Conservation (phyloP, 2,888 invertebrate genomes). For the Macaria liturata region DNA sequence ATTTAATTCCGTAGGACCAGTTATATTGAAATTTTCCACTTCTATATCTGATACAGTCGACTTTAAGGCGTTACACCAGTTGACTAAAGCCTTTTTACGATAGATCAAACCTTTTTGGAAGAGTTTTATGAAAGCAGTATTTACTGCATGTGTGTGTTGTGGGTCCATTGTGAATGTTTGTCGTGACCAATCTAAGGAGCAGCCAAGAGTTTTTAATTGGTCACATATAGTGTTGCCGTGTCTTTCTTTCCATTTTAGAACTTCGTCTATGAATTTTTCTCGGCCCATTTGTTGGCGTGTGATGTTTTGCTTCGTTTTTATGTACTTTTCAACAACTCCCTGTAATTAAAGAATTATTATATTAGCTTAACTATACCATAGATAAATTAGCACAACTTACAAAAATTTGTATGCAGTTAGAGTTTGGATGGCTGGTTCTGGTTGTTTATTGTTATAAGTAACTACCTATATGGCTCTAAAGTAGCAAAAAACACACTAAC, state of each 20-base stretch:
- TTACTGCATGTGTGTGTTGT: slow-evolving; percentile 89
- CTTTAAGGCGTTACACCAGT: slow-evolving; percentile 95
- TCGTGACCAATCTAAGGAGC: slow-evolving; percentile 93
- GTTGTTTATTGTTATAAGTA: too few species aligned
- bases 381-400: too few species aligned
- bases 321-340: slow-evolving; percentile 93
- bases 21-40: slow-evolving; percentile 87
- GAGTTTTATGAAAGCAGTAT: slow-evolving; percentile 91
- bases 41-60: slow-evolving; percentile 98
- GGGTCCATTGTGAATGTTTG: slow-evolving; percentile 95
- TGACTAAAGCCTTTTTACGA: slow-evolving; percentile 90
- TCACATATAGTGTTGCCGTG: slow-evolving; percentile 86
- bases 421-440: too few species aligned
- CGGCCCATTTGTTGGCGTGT: slow-evolving; percentile 89
- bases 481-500: too few species aligned
- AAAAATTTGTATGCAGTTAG: too few species aligned
- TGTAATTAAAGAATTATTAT: slow-evolving; percentile 27
- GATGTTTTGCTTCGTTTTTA: slow-evolving; percentile 85
- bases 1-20: slow-evolving; percentile 85
- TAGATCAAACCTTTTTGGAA: slow-evolving; percentile 91
- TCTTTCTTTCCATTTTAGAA: slow-evolving; percentile 94
- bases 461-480: too few species aligned
- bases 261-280: slow-evolving; percentile 89
- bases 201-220: slow-evolving; percentile 90
- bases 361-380: too few species aligned